These are phyloP conservation scores for Chaetodon trifascialis DNA, from an alignment of 2,113 vertebrate genomes.

Conservation along the genomic window DNA sequence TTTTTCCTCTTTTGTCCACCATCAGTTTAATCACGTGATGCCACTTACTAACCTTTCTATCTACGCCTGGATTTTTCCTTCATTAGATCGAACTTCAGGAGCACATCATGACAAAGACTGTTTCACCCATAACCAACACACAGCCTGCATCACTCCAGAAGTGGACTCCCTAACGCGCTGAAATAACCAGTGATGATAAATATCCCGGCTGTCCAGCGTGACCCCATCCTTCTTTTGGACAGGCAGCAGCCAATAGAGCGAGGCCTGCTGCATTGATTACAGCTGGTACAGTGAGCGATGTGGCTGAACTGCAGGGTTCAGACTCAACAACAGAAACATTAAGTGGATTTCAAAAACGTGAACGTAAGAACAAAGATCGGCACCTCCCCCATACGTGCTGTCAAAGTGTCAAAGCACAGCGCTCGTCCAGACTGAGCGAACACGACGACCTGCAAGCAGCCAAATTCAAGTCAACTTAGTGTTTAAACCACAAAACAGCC, in stretches of 20 bases:
- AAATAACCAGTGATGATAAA: constrained; percentile 62
- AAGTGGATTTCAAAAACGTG: background rate
- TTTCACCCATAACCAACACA: background rate
- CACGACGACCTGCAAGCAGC: background rate
- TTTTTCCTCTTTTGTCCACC: too few species aligned
- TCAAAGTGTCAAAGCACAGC: background rate
- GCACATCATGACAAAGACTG: background rate
- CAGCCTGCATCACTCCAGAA: background rate
- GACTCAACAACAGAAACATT: background rate
- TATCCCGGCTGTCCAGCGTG: constrained; percentile 38
- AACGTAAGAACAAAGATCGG: background rate
- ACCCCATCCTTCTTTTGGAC: constrained; percentile 64
- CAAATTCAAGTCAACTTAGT: background rate
- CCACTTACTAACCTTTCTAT: background rate
- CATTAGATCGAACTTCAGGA: background rate
- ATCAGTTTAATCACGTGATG: background rate
- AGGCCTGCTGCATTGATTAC: constrained; percentile 55
- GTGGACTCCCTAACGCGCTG: constrained; percentile 23
- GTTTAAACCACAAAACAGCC: background rate
- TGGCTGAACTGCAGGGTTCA: background rate
- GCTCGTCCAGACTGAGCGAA: constrained; percentile 5
- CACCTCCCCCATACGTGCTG: background rate
- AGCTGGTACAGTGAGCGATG: constrained; percentile 25
- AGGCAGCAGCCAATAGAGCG: constrained; percentile 56
- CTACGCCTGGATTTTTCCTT: background rate